phyloP scores from a whole-genome alignment of 2,797 vertebrate genomes.

The Zalophus californianus region DNA sequence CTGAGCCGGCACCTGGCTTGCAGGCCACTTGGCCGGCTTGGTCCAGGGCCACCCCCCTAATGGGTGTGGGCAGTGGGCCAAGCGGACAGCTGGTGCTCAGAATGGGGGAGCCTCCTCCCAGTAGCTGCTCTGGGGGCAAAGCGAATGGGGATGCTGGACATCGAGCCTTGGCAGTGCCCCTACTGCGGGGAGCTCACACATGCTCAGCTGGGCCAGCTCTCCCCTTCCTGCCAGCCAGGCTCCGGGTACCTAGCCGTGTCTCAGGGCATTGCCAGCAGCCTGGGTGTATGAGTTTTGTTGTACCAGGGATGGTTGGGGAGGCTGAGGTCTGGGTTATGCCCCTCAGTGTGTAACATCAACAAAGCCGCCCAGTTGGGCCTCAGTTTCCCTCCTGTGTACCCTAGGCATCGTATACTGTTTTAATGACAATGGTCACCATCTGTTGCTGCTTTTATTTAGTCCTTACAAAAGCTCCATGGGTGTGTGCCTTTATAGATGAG shows the following conservation, averaged over 20 bases:
- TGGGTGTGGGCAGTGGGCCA: conserved; percentile 37
- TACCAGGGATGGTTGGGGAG: neutral
- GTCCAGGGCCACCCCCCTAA: conserved; percentile 65
- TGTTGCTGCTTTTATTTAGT: neutral
- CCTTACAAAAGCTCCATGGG: neutral
- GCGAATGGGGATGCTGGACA: neutral
- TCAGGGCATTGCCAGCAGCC: neutral
- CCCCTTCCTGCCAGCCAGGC: conserved; percentile 26
- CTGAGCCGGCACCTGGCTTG: conserved; percentile 54
- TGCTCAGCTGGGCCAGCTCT: neutral
- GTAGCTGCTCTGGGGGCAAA: neutral
- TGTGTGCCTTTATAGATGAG: neutral
- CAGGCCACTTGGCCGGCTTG: conserved; percentile 64
- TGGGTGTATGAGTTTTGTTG: neutral
- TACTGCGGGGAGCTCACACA: neutral
- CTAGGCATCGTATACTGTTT: neutral
- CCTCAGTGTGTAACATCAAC: neutral
- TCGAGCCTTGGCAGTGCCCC: neutral
- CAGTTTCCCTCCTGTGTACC: neutral
- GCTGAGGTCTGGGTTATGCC: neutral
- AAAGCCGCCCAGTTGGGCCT: neutral
- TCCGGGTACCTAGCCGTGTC: neutral
- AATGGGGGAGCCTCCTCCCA: conserved; percentile 33
- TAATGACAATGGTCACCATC: neutral
- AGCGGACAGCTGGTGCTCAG: conserved; percentile 77